Base-by-base conservation (phyloP, 2,888 invertebrate species). In the Atethmia centrago region DNA sequence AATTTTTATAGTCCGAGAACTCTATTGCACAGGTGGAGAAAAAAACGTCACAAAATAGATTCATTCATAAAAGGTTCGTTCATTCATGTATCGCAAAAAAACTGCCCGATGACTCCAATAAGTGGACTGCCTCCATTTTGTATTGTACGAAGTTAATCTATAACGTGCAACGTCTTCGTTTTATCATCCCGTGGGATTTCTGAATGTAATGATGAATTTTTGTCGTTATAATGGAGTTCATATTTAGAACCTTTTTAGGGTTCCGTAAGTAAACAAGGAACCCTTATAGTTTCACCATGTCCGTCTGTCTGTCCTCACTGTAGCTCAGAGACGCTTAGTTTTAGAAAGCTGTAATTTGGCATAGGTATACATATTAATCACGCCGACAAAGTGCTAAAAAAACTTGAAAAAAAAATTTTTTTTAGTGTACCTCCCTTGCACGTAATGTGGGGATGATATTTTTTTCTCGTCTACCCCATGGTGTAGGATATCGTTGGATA, bases 1-100 rank as follows among this genome's bases (percentile, higher is more conserved):
- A 95, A 94, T 95, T 95, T 95, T 95, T 94, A 95, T 94, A 89
- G 92, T 88, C 89, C 80, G 88, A 88, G 89, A 90, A 88, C 89
- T 91, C 90, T 89, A 86, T 88, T 90, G 88, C 86, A 92, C 94
- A 94, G 94, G 94, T 94, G 90, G 87, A 89, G 91, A 92, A 93
- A 92, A 93, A 92, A 88, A 88, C 83, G 83, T 89, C 84, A 87
- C 83, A 86, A 88, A 76, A 88, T 87, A 89, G 89, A 89, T 92
- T 92, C 93, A 92, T 91, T 92, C 91, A 91, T 85, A 83, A 90
- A 86, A 82, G 82, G 85, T 92, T 91, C 92, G 89, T 94, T 94
- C 94, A 94, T 91, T 92, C 91, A 91, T 83, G 68, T 84, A 87
- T 85, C 88, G 91, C 91, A 92, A 93, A 95, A n/a, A 84, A 80